Percentiles rank a stretch among this genome's conserved stretches.
Conservation (phyloP, 2,888 invertebrate genomes). For the Netelia melanura region DNA sequence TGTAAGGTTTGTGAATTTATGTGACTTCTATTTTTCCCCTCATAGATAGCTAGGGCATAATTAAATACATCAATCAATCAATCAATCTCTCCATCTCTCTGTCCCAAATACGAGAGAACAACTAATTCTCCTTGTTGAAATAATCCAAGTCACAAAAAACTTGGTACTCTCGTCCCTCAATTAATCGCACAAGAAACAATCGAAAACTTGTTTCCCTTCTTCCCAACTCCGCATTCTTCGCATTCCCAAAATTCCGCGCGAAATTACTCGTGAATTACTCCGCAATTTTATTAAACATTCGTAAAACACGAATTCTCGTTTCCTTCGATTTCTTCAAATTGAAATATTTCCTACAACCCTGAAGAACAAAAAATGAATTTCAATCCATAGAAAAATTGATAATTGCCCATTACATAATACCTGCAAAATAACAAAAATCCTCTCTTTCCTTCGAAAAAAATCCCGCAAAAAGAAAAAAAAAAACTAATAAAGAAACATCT, state of each 20-base stretch:
- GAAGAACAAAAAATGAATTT: too few relatives aligned
- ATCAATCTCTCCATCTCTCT: not conserved
- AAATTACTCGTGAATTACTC: not conserved
- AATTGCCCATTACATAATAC: not conserved
- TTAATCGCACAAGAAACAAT: conserved; percentile 21
- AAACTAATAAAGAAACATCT: not conserved
- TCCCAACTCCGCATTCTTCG: not conserved
- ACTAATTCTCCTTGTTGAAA: not conserved
- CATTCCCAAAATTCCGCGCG: not conserved
- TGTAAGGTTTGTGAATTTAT: too few relatives aligned
- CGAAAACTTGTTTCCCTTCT: not conserved
- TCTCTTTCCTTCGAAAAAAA: too few relatives aligned
- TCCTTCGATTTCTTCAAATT: too few relatives aligned
- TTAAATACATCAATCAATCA: not conserved
- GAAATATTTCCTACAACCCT: too few relatives aligned
- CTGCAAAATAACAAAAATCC: not conserved
- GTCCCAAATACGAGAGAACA: not conserved
- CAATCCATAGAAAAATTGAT: not conserved
- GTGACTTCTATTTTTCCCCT: too few relatives aligned
- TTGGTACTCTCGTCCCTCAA: not conserved
- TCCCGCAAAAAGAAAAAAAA: too few relatives aligned
- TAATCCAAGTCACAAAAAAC: not conserved
- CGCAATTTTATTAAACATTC: not conserved
- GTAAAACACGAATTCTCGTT: not conserved
- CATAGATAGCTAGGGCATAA: too few relatives aligned